Base-by-base conservation (phyloP, 2,888 invertebrate species). In the Sinelater perroti region DNA sequence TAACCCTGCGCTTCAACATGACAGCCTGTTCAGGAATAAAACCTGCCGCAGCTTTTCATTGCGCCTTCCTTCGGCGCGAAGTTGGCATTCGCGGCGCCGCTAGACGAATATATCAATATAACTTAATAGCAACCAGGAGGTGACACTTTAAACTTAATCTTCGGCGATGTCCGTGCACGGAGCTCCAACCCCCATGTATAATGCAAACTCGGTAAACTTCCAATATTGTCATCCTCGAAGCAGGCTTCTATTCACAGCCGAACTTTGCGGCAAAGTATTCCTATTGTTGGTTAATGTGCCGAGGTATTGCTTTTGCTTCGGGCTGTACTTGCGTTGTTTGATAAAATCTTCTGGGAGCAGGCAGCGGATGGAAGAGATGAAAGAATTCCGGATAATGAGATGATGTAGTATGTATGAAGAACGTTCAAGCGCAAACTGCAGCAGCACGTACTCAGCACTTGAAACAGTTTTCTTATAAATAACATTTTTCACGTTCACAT, bases 311-410 rank as follows among this genome's bases (percentile, higher is more conserved):
- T 54, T 55, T 52, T 56, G 51, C 60, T 50, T 13, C 26, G 21
- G 40, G 49, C 49, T 60, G 52, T 49, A 36, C 42, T 17, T 6
- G 45, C 35, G 51, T 52, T 51, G 47, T 56, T 61, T 53, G 56
- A 53, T 42, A 54, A 54, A 58, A 58, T 47, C 58, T 42, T 35
- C 46, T 51, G 57, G 49, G 57, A 55, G 42, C 44, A 52, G 40
- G 36, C 28, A 42, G 26, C 55, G 59, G 54, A 60, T 59, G 54
- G 55, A 55, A 57, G 62, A 62, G 56, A 64, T 64, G 66, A 64
- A 67, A 67, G 66, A 67, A 67, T 64, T 63, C 50, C 16, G 60
- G 60, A 67, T 67, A 67, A 67, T 65, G 63, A 66, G 65, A 63
- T 67, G 60, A 67, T 67, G 58, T 63, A 67, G 59, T 64, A 67